Conservation (phyloP, 2,797 vertebrate genomes). For the Cossypha niveicapilla region DNA sequence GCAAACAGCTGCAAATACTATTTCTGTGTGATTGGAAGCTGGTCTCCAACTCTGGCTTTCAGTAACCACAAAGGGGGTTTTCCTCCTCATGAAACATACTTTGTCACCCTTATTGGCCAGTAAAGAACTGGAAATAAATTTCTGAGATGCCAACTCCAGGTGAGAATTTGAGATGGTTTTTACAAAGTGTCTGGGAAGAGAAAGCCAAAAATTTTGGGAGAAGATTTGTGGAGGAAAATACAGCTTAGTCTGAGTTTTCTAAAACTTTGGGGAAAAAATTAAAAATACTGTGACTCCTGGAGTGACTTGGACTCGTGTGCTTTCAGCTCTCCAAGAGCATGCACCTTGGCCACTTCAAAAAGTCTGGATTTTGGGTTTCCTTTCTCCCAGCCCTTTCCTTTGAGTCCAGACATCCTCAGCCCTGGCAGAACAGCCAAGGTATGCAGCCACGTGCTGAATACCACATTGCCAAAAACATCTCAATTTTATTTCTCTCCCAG, state of each 20-base stretch:
- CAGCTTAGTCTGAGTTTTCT: not conserved
- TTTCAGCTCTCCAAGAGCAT: not conserved
- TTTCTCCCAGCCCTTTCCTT: not conserved
- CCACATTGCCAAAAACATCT: fast-evolving
- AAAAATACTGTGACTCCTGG: not conserved
- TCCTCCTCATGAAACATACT: not conserved
- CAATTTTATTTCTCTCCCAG: not conserved
- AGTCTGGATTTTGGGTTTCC: not conserved
- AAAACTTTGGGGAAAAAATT: not conserved
- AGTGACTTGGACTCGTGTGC: not conserved
- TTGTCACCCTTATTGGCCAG: not conserved
- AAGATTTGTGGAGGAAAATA: not conserved
- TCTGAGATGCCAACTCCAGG: not conserved
- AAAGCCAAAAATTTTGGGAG: not conserved
- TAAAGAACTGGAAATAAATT: not conserved
- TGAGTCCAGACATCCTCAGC: not conserved
- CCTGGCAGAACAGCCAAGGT: not conserved
- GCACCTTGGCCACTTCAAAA: not conserved
- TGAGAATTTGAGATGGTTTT: not conserved
- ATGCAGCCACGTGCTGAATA: not conserved
- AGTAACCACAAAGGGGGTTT: not conserved
- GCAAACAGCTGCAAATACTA: not conserved
- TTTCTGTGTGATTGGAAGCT: not conserved
- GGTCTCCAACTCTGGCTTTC: not conserved
- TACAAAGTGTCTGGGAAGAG: not conserved